phyloP scores from a whole-genome alignment of 37 sponge, comb jelly and placozoan genomes.

The Bolinopsis microptera region DNA sequence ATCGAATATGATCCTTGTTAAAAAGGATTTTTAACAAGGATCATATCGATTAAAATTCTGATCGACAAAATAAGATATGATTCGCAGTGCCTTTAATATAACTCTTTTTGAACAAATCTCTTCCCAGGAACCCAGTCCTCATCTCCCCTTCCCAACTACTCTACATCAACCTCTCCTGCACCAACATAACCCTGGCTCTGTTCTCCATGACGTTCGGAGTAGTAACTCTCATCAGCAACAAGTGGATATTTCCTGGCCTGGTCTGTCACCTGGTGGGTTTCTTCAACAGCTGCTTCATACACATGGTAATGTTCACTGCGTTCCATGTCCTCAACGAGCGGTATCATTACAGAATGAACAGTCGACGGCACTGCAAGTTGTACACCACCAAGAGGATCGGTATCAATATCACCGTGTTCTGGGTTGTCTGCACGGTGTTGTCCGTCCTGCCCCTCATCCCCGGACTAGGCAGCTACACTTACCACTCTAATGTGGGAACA shows the following conservation, averaged over 20 bases:
- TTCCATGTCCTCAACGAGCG: neutral
- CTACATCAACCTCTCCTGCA: neutral
- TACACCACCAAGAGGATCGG: neutral
- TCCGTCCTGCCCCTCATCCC: neutral
- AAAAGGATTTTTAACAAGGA: too few species aligned
- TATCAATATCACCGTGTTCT: neutral
- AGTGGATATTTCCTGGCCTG: neutral
- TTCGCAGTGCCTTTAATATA: too few species aligned
- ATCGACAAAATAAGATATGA: too few species aligned
- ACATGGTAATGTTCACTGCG: neutral
- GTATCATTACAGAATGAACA: neutral
- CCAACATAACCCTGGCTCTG: neutral
- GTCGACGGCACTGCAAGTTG: neutral
- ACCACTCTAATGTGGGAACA: neutral
- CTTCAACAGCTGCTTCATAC: neutral
- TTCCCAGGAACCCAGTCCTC: constrained; percentile 20
- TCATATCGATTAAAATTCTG: too few species aligned
- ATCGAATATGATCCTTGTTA: too few species aligned
- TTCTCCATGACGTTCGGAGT: constrained; percentile 3
- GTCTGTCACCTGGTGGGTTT: constrained; percentile 31
- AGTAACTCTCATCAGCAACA: neutral
- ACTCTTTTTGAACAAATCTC: too few species aligned
- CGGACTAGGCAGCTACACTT: neutral
- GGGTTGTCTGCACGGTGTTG: neutral
- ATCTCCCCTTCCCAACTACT: constrained; percentile 1